These are phyloP conservation scores for Leptatherina wallacei DNA, from an alignment of 2,797 vertebrate species.

Conservation along the genomic window DNA sequence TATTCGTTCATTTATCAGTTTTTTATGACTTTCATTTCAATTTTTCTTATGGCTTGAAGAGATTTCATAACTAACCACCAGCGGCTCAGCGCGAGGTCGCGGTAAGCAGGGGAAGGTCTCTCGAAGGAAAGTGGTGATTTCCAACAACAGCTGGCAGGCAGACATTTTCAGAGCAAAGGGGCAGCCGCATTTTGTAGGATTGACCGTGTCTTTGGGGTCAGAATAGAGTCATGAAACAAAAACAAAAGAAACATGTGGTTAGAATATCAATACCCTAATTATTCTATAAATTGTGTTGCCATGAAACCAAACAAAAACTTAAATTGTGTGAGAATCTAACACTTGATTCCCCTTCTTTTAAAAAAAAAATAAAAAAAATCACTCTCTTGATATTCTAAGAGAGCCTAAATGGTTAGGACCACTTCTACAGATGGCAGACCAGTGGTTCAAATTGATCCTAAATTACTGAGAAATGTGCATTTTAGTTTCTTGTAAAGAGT, in stretches of 20 bases:
- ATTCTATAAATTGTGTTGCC: too few relatives aligned
- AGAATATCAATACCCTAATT: too few relatives aligned
- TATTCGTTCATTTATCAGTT: neutral
- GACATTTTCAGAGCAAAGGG: constrained; percentile 99
- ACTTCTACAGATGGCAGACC: too few relatives aligned
- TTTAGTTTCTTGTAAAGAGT: too few relatives aligned
- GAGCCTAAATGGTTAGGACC: too few relatives aligned
- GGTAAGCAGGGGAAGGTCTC: constrained; percentile 97
- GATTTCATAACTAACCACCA: constrained; percentile 86
- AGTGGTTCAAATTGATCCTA: too few relatives aligned
- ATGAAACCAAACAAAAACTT: too few relatives aligned
- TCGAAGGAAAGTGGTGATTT: constrained; percentile 97
- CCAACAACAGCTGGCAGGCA: constrained; percentile 94
- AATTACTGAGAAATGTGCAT: too few relatives aligned
- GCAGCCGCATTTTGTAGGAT: constrained; percentile 97
- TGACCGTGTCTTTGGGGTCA: constrained; percentile 90
- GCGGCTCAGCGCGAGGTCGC: constrained; percentile 93
- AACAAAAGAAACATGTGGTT: neutral
- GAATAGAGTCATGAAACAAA: neutral
- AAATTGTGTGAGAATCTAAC: too few relatives aligned
- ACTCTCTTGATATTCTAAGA: too few relatives aligned
- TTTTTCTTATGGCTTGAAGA: neutral
- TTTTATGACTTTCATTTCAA: fast-evolving
- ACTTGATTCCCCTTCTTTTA: too few relatives aligned
- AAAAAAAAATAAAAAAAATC: too few relatives aligned